Evolutionary conservation across 2,888 invertebrate species (phyloP).

Genomic region (Eristalis arbustorum): DNA sequence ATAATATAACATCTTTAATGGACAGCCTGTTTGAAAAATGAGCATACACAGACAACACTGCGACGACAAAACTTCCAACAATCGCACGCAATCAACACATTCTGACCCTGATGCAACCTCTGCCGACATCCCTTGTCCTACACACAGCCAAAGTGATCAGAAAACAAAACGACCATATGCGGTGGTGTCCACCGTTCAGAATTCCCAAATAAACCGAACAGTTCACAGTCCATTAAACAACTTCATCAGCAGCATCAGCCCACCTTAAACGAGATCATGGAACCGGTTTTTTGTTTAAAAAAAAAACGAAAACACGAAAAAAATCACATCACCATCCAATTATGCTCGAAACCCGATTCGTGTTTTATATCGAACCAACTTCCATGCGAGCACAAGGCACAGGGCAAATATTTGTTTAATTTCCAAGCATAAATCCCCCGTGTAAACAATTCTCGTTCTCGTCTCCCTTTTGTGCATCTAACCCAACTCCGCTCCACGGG

Average conservation of each 20-base stretch:
- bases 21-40: too few relatives aligned
- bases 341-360: neutral
- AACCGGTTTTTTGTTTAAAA: neutral
- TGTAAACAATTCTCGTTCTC: constrained; percentile 15
- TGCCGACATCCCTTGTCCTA: neutral
- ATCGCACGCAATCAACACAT: too few relatives aligned
- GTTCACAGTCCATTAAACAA: neutral
- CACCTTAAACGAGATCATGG: neutral
- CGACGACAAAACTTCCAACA: too few relatives aligned
- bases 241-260: neutral
- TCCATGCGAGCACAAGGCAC: neutral
- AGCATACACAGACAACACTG: too few relatives aligned
- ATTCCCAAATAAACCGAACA: neutral
- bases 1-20: too few relatives aligned
- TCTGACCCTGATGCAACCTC: too few relatives aligned
- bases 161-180: neutral
- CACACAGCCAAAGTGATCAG: neutral
- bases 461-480: neutral
- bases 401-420: constrained; percentile 39
- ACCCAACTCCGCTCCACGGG: neutral
- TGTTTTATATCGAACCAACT: neutral
- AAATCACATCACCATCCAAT: neutral
- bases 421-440: constrained; percentile 22
- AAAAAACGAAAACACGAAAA: neutral
- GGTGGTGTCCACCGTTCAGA: neutral